Conservation (phyloP, 1,140 invertebrate species). For the Drosophila novamexicana region DNA sequence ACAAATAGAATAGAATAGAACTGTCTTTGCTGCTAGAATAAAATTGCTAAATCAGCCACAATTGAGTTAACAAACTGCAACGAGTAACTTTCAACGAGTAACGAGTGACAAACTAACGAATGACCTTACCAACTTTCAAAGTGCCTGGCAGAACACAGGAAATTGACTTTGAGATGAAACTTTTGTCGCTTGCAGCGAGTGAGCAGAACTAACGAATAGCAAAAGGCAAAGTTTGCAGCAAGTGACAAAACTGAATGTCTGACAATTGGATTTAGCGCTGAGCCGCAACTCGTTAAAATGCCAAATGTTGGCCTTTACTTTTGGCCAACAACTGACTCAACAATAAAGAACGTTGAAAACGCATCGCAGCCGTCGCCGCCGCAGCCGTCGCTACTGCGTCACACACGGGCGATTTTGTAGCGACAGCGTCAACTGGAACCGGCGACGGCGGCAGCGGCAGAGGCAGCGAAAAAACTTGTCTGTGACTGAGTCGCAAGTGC, state of each 20-base stretch:
- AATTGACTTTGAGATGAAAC: not conserved
- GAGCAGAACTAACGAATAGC: not conserved
- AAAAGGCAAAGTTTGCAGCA: not conserved
- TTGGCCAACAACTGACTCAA: slow-evolving; percentile 24
- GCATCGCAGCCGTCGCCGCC: not conserved
- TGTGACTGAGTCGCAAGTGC: slow-evolving; percentile 35
- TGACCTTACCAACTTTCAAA: slow-evolving; percentile 1
- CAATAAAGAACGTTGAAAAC: slow-evolving; percentile 34
- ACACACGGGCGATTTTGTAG: slow-evolving; percentile 60
- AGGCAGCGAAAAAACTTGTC: slow-evolving; percentile 33
- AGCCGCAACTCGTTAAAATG: slow-evolving; percentile 55
- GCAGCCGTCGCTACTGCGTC: slow-evolving; percentile 39
- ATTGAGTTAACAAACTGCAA: not conserved
- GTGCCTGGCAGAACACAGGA: not conserved
- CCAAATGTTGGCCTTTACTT: slow-evolving; percentile 71
- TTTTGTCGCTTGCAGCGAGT: slow-evolving; percentile 6
- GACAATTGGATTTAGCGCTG: slow-evolving; percentile 41
- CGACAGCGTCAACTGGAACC: slow-evolving; percentile 15
- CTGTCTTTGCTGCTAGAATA: no score
- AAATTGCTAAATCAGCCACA: no score
- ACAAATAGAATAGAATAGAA: not conserved
- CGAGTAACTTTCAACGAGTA: not conserved
- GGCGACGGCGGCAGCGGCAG: not conserved
- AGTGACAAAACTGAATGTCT: slow-evolving; percentile 16
- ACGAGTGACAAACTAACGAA: slow-evolving; percentile 5